Evolutionary conservation across 2,888 invertebrate species (phyloP).

Genomic region (Saturnia japonica): DNA sequence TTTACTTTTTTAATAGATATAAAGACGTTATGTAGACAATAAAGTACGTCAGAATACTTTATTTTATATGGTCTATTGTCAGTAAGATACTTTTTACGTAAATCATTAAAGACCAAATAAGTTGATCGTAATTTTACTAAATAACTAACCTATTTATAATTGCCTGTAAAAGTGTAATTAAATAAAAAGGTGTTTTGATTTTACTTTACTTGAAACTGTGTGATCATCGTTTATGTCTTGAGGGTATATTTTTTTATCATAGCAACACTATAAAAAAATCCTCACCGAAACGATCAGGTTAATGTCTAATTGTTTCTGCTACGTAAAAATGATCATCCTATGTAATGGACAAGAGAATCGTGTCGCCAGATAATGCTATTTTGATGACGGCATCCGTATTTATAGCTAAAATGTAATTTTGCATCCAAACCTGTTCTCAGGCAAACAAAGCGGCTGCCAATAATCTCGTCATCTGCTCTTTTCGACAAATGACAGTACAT

Average conservation of each 20-base stretch:
- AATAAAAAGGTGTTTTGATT: too few species aligned
- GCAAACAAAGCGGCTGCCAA: constrained; percentile 29
- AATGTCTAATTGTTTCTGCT: constrained; percentile 10
- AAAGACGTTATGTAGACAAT: too few species aligned
- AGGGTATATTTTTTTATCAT: neutral
- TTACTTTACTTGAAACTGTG: too few species aligned
- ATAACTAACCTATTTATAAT: too few species aligned
- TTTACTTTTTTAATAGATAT: too few species aligned
- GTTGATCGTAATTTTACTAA: too few species aligned
- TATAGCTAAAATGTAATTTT: constrained; percentile 21
- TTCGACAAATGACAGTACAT: constrained; percentile 19
- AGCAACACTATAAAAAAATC: neutral
- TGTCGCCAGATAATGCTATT: constrained; percentile 12
- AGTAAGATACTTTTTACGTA: too few species aligned
- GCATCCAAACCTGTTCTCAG: constrained; percentile 21
- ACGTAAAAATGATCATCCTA: neutral
- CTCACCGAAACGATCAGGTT: neutral
- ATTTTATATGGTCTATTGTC: too few species aligned
- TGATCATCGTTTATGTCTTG: neutral
- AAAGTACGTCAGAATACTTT: too few species aligned
- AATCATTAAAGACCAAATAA: too few species aligned
- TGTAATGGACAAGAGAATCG: constrained; percentile 10
- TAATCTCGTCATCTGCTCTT: constrained; percentile 30
- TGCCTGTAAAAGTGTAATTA: too few species aligned
- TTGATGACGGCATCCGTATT: constrained; percentile 19